Percentiles rank a stretch among this genome's conserved stretches.
Evolutionary conservation across 2,888 invertebrate genomes (phyloP).

Genomic region (Microctonus aethiopoides): DNA sequence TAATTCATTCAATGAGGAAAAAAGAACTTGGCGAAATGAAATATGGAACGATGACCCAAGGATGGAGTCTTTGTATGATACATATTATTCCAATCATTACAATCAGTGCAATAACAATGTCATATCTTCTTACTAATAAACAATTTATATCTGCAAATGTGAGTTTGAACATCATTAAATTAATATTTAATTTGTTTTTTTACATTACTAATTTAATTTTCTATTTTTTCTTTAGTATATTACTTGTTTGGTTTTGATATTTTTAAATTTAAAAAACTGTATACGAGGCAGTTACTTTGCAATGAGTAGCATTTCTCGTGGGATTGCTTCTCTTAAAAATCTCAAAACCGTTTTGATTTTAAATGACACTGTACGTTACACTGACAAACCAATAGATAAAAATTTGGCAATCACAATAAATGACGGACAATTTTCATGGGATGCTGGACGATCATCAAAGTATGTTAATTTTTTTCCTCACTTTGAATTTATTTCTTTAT

Average conservation of each 20-base stretch:
- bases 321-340: slow-evolving; percentile 52
- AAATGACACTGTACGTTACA: slow-evolving; percentile 66
- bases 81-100: slow-evolving; percentile 50
- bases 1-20: slow-evolving; percentile 44
- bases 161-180: slow-evolving; percentile 19
- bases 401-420: slow-evolving; percentile 67
- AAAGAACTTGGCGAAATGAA: slow-evolving; percentile 49
- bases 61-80: slow-evolving; percentile 50
- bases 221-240: slow-evolving; percentile 43
- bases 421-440: slow-evolving; percentile 68
- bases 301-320: slow-evolving; percentile 52
- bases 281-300: slow-evolving; percentile 51
- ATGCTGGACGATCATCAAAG: slow-evolving; percentile 9
- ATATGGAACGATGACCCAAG: slow-evolving; percentile 49
- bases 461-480: not conserved
- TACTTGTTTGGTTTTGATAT: slow-evolving; percentile 47
- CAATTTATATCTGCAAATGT: slow-evolving; percentile 44
- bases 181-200: not conserved
- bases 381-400: slow-evolving; percentile 64
- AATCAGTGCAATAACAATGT: slow-evolving; percentile 45
- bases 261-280: slow-evolving; percentile 51
- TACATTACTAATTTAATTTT: not conserved
- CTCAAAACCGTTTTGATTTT: slow-evolving; percentile 60
- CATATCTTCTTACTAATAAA: slow-evolving; percentile 42
- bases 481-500: not conserved